Base-by-base conservation (phyloP, 1,140 invertebrate genomes). In the Scaptomyza hsui region DNA sequence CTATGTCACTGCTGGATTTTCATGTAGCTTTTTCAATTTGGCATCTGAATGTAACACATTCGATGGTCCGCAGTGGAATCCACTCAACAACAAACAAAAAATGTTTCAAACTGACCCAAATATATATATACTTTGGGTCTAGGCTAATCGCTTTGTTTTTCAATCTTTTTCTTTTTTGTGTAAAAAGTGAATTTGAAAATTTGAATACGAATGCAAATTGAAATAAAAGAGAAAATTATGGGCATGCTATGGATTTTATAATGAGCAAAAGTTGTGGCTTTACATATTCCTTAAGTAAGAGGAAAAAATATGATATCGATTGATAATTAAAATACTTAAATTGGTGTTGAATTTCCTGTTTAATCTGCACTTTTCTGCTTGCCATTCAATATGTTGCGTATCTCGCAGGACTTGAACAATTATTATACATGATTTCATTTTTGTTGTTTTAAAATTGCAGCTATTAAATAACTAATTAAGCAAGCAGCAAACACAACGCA, bases 391-490 rank as follows among this genome's bases (percentile, higher is more conserved):
- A 16, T 24, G 19, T 42, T n/a, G 10, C 12, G 9, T 51, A 61
- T 53, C 26, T 12, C 12, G 10, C 12, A 13, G 49, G 59, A 44
- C 41, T 32, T 13, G 16, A 60, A 51, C 29, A 68, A 73, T 68
- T 56, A 73, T 64, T 81, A 77, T 44, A 59, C 61, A 32, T 69
- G 53, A 52, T 49, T 9, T 51, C 18, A 15, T 35, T 52, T 29
- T 39, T 13, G 35, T 35, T 26, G 53, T 39, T 29, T 45, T 21
- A 37, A 83, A 76, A 86, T 73, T 80, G 63, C 55, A 65, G 52
- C 63, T 73, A 77, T 75, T 86, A 77, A 85, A 85, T 81, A 81
- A 88, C 77, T 86, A 86, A 85, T 85, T 81, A 75, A 39, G 51
- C 42, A 26, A 67, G 44, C 48, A 67, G 39, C 48, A 53, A 47